These are phyloP conservation scores for Plebejus anna DNA, from an alignment of 2,888 invertebrate genomes.

Conservation along the genomic window DNA sequence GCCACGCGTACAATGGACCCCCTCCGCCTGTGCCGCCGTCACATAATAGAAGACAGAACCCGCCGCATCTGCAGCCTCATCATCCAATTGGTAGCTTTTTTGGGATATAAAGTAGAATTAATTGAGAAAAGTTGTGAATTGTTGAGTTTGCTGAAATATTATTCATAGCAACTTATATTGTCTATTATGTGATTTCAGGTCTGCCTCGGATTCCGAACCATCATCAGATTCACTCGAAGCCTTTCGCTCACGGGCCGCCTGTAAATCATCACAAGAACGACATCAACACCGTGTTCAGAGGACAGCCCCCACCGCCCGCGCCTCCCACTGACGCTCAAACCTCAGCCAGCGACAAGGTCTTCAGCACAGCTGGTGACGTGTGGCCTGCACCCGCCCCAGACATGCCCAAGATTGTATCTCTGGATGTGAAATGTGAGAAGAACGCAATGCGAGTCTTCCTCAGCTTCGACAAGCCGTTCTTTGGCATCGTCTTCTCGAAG, in stretches of 20 bases:
- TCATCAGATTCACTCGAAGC: slow-evolving; percentile 73
- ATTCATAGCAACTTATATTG: background rate
- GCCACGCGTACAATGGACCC: slow-evolving; percentile 73
- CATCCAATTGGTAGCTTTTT: slow-evolving; percentile 60
- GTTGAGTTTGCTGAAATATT: background rate
- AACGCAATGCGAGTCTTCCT: slow-evolving; percentile 95
- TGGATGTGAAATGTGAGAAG: slow-evolving; percentile 97
- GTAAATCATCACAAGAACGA: slow-evolving; percentile 74
- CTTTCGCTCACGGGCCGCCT: slow-evolving; percentile 66
- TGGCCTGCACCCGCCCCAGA: slow-evolving; percentile 93
- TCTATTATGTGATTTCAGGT: slow-evolving; percentile 50
- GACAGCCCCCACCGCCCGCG: slow-evolving; percentile 80
- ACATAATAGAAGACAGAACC: slow-evolving; percentile 87
- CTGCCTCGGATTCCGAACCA: slow-evolving; percentile 75
- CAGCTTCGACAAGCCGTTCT: slow-evolving; percentile 96
- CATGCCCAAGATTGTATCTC: slow-evolving; percentile 94
- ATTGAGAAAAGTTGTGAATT: background rate
- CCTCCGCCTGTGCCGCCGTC: slow-evolving; percentile 82
- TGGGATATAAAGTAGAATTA: background rate
- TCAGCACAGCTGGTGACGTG: slow-evolving; percentile 84
- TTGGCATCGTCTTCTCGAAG: slow-evolving; percentile 96
- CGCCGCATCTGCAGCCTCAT: slow-evolving; percentile 82
- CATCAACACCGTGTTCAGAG: slow-evolving; percentile 83
- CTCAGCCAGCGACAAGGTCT: slow-evolving; percentile 81
- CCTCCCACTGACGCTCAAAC: slow-evolving; percentile 73